A percentile compares a stretch with the other conserved stretches of the same genome.
Conservation (phyloP, 2,888 invertebrate genomes). For the Rotaria sp. region DNA sequence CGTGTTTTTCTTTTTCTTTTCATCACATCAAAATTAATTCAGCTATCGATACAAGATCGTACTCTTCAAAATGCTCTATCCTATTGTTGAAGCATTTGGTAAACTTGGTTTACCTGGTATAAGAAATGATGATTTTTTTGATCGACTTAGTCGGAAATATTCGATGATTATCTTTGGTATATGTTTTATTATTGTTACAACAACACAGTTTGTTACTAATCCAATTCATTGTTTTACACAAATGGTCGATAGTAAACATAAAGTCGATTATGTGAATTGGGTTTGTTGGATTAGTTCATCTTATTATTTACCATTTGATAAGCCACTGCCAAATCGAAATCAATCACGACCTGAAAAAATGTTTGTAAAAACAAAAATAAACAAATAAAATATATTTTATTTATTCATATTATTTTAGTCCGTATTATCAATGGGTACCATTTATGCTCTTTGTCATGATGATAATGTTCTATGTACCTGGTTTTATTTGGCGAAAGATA, state of each 20-base stretch:
- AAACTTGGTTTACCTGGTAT: not conserved
- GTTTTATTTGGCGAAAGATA: conserved; percentile 33
- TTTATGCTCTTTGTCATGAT: conserved; percentile 34
- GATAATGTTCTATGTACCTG: conserved; percentile 35
- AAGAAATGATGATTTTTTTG: conserved; percentile 36
- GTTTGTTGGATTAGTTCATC: conserved; percentile 38
- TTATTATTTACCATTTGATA: conserved; percentile 37
- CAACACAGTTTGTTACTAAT: conserved; percentile 33
- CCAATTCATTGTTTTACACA: conserved; percentile 35
- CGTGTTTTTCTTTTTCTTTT: not conserved
- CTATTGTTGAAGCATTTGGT: not conserved
- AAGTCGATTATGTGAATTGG: conserved; percentile 32
- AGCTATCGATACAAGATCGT: not conserved
- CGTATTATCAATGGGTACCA: conserved; percentile 41
- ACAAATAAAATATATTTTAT: not conserved
- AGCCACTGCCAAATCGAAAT: conserved; percentile 30
- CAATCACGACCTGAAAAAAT: conserved; percentile 32
- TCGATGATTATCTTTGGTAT: not conserved
- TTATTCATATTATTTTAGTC: not conserved
- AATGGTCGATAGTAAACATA: conserved; percentile 20
- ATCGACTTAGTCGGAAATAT: conserved; percentile 32
- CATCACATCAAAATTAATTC: not conserved
- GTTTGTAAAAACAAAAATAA: not conserved
- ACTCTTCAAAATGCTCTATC: not conserved
- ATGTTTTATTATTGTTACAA: conserved; percentile 25